phyloP scores from a whole-genome alignment of 2,888 invertebrate species.

The Meghimatium bilineatum region DNA sequence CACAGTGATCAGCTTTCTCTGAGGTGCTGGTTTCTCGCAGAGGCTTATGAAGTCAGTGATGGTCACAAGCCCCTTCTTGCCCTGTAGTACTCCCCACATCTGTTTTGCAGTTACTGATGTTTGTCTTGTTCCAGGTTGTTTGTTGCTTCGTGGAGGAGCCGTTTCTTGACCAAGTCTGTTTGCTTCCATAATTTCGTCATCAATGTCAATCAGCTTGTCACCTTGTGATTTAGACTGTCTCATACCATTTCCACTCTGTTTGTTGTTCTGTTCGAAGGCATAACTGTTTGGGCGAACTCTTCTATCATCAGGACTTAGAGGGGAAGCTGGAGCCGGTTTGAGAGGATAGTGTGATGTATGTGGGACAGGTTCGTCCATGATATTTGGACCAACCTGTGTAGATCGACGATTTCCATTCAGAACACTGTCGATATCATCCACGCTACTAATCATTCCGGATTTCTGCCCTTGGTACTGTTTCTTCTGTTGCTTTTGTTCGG shows the following conservation, averaged over 20 bases:
- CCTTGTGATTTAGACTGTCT: conserved; percentile 54
- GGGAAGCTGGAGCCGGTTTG: conserved; percentile 52
- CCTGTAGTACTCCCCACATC: conserved; percentile 66
- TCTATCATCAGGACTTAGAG: conserved; percentile 42
- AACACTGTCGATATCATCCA: conserved; percentile 68
- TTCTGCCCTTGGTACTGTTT: conserved; percentile 56
- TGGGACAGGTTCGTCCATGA: conserved; percentile 57
- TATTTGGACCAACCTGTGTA: conserved; percentile 30
- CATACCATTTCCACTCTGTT: conserved; percentile 40
- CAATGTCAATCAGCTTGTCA: conserved; percentile 56
- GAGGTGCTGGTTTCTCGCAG: conserved; percentile 65
- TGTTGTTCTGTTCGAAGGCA: conserved; percentile 54
- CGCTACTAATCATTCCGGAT: conserved; percentile 57
- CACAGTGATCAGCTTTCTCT: conserved; percentile 65
- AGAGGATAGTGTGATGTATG: conserved; percentile 55
- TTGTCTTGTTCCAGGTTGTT: conserved; percentile 56
- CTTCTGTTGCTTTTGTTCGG: conserved; percentile 40
- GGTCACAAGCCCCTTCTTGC: conserved; percentile 69
- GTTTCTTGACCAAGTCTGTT: conserved; percentile 38
- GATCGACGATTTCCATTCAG: conserved; percentile 56
- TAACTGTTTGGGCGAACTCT: conserved; percentile 52
- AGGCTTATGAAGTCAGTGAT: conserved; percentile 71
- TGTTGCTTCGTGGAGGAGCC: conserved; percentile 44
- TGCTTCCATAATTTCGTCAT: conserved; percentile 48
- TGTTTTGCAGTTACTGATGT: conserved; percentile 60